Base-by-base conservation (phyloP, 2,888 invertebrate genomes). In the Gerris lacustris region DNA sequence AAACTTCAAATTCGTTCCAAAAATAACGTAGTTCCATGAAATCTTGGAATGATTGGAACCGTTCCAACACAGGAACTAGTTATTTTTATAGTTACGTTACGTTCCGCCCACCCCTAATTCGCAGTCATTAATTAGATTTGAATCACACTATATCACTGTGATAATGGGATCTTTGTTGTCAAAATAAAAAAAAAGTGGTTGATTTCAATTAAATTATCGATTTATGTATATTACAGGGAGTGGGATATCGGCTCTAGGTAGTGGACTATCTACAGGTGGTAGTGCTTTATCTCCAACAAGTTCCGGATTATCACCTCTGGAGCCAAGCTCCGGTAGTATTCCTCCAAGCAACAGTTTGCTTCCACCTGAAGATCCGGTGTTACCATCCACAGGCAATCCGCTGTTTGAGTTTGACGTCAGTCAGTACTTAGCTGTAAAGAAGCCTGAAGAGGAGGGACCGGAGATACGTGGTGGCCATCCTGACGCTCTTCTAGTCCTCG, bases 401-500 rank as follows among this genome's bases (percentile, higher is more conserved):
- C 78, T 94, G 73, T 90, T 94, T 74, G 89, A 92, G 78, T 83
- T 92, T 44, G 92, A 94, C 78, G 90, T 94, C 69, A 87, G 86
- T 74, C 85, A 88, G 74, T 89, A 89, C 83, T 84, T 96, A 75
- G 86, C 92, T 64, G 83, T 89, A 74, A 94, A 94, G 79, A 89
- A 88, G 77, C 80, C 85, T 2, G 88, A 90, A 44, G 92, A 91
- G 78, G 95, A 95, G 73, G 94, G 93, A 5, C 93, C 94, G 0
- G 94, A 94, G 76, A 89, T 96, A 63, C 87, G 94, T 72, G 98
- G 98, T 7, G 98, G 97, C 6, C 88, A 92, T 74, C 88, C 94
- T 2, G 96, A 98, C 80, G 96, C 96, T 0, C 86, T 99, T 70
- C 89, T 98, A 74, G 95, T 97, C 64, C 92, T 96, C 79, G 98